A percentile compares a stretch with the other conserved stretches of the same genome.
Conservation (phyloP, 1,140 invertebrate species). For the Drosophila murphyi region DNA sequence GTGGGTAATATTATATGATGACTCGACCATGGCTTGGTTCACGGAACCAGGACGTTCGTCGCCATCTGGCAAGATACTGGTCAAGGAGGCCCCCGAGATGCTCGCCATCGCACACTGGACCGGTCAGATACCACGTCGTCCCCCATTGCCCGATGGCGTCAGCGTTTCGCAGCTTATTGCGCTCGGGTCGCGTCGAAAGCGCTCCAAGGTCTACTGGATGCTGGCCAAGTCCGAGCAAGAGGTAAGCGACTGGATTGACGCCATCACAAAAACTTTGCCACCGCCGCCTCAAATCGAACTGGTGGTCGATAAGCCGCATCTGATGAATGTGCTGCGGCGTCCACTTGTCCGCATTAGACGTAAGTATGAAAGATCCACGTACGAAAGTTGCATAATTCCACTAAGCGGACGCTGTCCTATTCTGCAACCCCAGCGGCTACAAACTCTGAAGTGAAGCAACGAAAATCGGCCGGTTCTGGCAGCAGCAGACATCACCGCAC, state of each 20-base stretch:
- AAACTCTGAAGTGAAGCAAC: conserved; percentile 85
- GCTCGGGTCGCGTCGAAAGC: conserved; percentile 87
- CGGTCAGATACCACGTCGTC: conserved; percentile 88
- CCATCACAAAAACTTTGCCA: conserved; percentile 89
- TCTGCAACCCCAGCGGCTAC: conserved; percentile 84
- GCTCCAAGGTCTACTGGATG: conserved; percentile 87
- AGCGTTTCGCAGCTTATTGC: conserved; percentile 89
- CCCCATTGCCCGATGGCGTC: conserved; percentile 88
- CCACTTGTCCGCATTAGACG: conserved; percentile 87
- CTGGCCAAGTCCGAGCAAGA: conserved; percentile 88
- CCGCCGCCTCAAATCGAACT: conserved; percentile 87
- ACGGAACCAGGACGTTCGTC: conserved; percentile 85
- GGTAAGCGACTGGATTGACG: conserved; percentile 90
- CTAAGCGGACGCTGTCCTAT: neutral
- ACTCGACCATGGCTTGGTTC: conserved; percentile 92
- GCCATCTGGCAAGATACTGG: conserved; percentile 85
- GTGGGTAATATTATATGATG: conserved; percentile 92
- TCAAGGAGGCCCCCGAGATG: conserved; percentile 91
- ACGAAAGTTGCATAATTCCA: neutral
- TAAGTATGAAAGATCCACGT: conserved; percentile 80
- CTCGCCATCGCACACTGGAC: conserved; percentile 92
- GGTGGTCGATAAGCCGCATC: conserved; percentile 87
- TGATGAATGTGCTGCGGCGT: conserved; percentile 86
- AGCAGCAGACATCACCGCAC: conserved; percentile 57
- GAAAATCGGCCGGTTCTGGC: conserved; percentile 57